Evolutionary conservation across 2,113 vertebrate genomes (phyloP).

Genomic region (Marmota monax): DNA sequence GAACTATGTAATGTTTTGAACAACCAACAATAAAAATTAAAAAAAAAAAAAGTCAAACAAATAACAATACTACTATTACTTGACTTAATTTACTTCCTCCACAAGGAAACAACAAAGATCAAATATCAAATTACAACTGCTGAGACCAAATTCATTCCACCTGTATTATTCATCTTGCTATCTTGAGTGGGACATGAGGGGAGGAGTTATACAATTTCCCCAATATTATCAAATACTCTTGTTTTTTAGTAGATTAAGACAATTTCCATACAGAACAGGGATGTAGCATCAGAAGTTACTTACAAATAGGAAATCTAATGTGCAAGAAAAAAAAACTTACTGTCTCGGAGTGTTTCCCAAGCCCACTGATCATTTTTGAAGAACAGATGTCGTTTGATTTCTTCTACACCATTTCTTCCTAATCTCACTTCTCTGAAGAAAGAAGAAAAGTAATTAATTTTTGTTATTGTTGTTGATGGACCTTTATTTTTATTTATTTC

Average conservation of each 20-base stretch:
- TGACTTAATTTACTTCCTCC: neutral
- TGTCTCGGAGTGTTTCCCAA: conserved; percentile 97
- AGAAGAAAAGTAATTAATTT: conserved; percentile 62
- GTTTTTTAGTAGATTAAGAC: neutral
- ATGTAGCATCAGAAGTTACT: neutral
- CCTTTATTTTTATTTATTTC: too few species aligned
- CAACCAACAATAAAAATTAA: too few species aligned
- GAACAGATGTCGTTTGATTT: conserved; percentile 98
- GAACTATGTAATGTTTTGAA: too few species aligned
- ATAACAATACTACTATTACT: too few species aligned
- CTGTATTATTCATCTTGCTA: conserved; percentile 22
- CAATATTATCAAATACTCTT: conserved; percentile 28
- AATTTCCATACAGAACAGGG: neutral
- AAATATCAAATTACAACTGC: conserved; percentile 9
- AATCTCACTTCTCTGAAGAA: conserved; percentile 94
- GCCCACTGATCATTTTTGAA: conserved; percentile 99
- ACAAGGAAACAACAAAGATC: conserved; percentile 14
- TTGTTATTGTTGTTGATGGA: too few species aligned
- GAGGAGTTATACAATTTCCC: neutral
- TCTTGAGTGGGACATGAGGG: neutral
- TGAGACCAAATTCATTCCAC: neutral
- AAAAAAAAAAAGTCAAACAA: too few species aligned
- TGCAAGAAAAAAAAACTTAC: conserved; percentile 88
- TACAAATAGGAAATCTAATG: conserved; percentile 3
- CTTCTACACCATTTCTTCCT: conserved; percentile 97